Conservation (phyloP, 2,888 invertebrate species). For the Euzophera pinguis region DNA sequence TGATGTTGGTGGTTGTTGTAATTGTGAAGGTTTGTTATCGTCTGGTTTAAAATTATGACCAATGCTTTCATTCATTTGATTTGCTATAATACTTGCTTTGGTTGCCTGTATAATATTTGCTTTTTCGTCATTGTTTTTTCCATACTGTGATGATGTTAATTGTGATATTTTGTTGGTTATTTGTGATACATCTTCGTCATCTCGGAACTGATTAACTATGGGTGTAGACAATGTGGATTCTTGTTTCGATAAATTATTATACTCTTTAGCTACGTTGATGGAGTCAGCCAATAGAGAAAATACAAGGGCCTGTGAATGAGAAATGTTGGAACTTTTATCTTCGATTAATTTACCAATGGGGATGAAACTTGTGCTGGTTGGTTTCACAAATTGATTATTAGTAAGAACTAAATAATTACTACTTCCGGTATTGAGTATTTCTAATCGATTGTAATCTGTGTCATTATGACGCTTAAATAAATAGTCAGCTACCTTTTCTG, state of each 20-base stretch:
- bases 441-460: constrained; percentile 54
- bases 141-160: constrained; percentile 60
- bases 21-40: background rate
- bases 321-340: constrained; percentile 59
- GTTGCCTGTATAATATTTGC: constrained; percentile 29
- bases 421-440: constrained; percentile 68
- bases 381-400: constrained; percentile 43
- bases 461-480: constrained; percentile 55
- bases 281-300: constrained; percentile 69
- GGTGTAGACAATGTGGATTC: constrained; percentile 40
- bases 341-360: constrained; percentile 59
- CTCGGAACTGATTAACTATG: constrained; percentile 31
- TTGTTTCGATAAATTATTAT: constrained; percentile 57
- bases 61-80: constrained; percentile 29
- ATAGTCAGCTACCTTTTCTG: constrained; percentile 63
- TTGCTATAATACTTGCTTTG: constrained; percentile 26
- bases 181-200: constrained; percentile 49
- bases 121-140: constrained; percentile 28
- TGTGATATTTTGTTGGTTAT: constrained; percentile 59
- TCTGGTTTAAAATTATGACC: constrained; percentile 27
- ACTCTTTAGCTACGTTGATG: constrained; percentile 65
- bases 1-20: constrained; percentile 15
- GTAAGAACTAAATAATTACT: constrained; percentile 66
- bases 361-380: constrained; percentile 41
- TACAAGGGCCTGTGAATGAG: constrained; percentile 73